These are phyloP conservation scores for Phymatocera aterrima DNA, from an alignment of 2,888 invertebrate species.

Conservation along the genomic window DNA sequence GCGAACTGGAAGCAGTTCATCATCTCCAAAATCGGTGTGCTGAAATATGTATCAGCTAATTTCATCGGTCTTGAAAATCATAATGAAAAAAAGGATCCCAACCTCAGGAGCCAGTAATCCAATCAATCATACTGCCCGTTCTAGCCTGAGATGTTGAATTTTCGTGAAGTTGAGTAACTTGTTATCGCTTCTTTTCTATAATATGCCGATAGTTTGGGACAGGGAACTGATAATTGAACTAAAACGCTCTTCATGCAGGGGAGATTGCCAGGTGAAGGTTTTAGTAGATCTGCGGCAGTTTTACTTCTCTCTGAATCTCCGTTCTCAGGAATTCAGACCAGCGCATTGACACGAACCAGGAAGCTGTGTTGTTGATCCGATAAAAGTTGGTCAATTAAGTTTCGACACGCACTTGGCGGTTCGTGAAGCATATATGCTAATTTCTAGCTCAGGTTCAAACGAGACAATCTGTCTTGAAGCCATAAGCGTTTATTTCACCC, in stretches of 20 bases:
- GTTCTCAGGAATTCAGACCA: slow-evolving; percentile 2
- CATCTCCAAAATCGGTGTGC: background rate
- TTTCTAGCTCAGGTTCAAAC: background rate
- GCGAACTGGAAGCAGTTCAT: background rate
- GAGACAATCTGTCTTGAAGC: background rate
- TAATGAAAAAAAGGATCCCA: background rate
- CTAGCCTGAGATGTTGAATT: background rate
- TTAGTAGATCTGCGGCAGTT: slow-evolving; percentile 28
- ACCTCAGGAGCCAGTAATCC: too few species aligned
- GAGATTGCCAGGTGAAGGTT: slow-evolving; percentile 42
- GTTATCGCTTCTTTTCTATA: background rate
- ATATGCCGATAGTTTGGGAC: slow-evolving; percentile 3
- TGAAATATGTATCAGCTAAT: background rate
- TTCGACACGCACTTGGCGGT: background rate
- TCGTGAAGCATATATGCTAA: background rate
- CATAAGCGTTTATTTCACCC: background rate
- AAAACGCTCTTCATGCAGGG: slow-evolving; percentile 19
- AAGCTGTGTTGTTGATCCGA: slow-evolving; percentile 8
- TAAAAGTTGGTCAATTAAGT: slow-evolving; percentile 3
- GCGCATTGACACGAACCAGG: background rate
- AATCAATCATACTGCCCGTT: too few species aligned
- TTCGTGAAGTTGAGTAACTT: background rate
- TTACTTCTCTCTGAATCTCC: background rate
- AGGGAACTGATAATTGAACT: background rate
- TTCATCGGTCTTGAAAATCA: too few species aligned